Base-by-base conservation (phyloP, 1,140 invertebrate genomes). In the Drosophila paulistorum region DNA sequence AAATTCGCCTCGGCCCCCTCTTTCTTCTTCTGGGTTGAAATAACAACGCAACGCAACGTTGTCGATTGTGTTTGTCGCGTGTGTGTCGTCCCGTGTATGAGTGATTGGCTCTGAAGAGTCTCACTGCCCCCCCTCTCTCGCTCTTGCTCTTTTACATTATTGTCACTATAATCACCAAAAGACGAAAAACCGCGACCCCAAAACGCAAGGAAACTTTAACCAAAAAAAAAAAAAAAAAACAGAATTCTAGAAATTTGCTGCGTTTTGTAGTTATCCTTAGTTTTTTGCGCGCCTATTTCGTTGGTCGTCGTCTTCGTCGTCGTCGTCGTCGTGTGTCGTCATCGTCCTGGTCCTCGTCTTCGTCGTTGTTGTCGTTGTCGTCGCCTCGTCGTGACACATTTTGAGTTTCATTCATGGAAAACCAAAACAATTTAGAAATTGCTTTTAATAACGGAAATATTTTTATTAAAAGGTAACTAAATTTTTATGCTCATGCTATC, bases 381-480 rank as follows among this genome's bases (percentile, higher is more conserved):
- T 68, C 37, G 39, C 42, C 30, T 58, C 41, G 58, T 59, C 62
- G 26, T 30, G 48, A 51, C 45, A 51, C 45, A 51, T 51, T 51
- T 51, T 51, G 45, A 51, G 45, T 62, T 61, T 89, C 85, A 90
- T 91, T 91, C 89, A 91, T 91, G 90, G 90, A 90, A 90, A 91
- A 91, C 81, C 90, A 91, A 91, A 91, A 90, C 71, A 90, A 91
- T 80, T 82, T 91, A 77, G 90, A 91, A 87, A 91, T 91, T 83
- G 90, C 90, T 68, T 91, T 91, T 90, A 91, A 91, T 90, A 91
- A 91, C 85, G 90, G 90, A 81, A 91, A 91, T 91, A 90, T 91
- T 73, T 91, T 91, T 90, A 91, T 90, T 77, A 91, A 91, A 91
- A 91, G 90, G 90, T 91, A 91, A 86, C 35, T 37, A 64, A 76